Evolutionary conservation across 1,140 invertebrate genomes (phyloP), one percentile per base, ranked within the genome.

Genomic region (Oryctes rhinoceros): DNA sequence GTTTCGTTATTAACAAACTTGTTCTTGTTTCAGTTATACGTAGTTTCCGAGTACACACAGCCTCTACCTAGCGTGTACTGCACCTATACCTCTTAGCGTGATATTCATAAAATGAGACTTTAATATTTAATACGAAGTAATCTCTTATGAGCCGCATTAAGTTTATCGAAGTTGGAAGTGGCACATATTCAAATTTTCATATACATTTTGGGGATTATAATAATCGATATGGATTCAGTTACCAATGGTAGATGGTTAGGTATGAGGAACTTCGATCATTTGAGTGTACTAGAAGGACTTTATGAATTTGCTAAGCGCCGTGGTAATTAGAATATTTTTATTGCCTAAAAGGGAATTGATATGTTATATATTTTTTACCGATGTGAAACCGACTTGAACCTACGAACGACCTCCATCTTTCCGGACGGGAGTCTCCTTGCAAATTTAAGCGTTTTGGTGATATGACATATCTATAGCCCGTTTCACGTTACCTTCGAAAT

Each of bases 1-100:
- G 65, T 67, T 67, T 18, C 30, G 65, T 67, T 67, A 67, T 67
- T 67, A 67, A 67, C 18, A 67, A 67, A 67, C 65, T 67, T 67
- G 65, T 35, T 67, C 65, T 67, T 67, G 65, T 67, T 67, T 67
- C 5, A 67, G 65, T 67, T 67, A 10, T 53, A 53, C 4, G 39
- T 30, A 67, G 65, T 35, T 67, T 35, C 65, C 20, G 20, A 67
- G 65, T 18, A 35, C 20, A 11, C 20, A 11, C 18, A 67, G 2
- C 30, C 13, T 67, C 65, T 20, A 24, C 65, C 30, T 30, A 35
- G 24, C 30, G 20, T 30, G 2, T 30, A 30, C 24, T 30, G 24
- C 24, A 30, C 2, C 30, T 18, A 11, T 10, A 67, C 11, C 18
- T 67, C 20, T 6, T 20, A 20, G 65, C 65, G 18, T 67, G 65